phyloP scores from a whole-genome alignment of 2,113 vertebrate species.

The Polypterus bichir region DNA sequence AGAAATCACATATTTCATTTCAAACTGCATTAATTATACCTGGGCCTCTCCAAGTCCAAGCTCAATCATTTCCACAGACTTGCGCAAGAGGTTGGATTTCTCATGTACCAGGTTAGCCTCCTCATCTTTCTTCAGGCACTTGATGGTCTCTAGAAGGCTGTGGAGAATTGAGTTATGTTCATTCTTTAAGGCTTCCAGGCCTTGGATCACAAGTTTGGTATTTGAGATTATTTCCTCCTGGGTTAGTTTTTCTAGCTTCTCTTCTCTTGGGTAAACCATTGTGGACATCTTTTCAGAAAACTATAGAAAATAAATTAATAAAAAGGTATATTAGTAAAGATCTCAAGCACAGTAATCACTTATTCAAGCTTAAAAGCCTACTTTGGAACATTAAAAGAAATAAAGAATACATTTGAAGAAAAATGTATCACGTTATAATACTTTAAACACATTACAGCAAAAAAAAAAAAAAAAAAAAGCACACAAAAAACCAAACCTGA shows the following conservation, averaged over 20 bases:
- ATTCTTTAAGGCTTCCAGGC: constrained; percentile 88
- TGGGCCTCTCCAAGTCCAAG: constrained; percentile 91
- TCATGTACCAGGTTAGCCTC: constrained; percentile 93
- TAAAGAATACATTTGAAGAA: too few species aligned
- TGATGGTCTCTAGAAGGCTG: constrained; percentile 90
- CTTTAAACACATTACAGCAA: too few species aligned
- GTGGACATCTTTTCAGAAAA: constrained; percentile 64
- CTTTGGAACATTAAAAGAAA: too few species aligned
- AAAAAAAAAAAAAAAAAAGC: too few species aligned
- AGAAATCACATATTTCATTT: too few species aligned
- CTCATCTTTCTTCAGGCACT: constrained; percentile 94
- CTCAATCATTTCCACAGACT: constrained; percentile 96
- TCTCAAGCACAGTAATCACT: too few species aligned
- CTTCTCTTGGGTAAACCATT: constrained; percentile 82
- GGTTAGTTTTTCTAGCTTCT: constrained; percentile 81
- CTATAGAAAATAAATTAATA: constrained; percentile 18
- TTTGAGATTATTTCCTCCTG: constrained; percentile 97
- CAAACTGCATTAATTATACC: constrained; percentile 39
- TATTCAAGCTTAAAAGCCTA: too few species aligned
- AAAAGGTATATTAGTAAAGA: too few species aligned
- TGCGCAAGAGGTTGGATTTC: constrained; percentile 87
- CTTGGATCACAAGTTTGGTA: constrained; percentile 92
- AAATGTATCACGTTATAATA: too few species aligned
- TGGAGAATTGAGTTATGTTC: constrained; percentile 96
- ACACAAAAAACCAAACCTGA: too few species aligned